Conservation (phyloP, 1,140 invertebrate genomes). For the Pachyrhynchus sulphureomaculatus region DNA sequence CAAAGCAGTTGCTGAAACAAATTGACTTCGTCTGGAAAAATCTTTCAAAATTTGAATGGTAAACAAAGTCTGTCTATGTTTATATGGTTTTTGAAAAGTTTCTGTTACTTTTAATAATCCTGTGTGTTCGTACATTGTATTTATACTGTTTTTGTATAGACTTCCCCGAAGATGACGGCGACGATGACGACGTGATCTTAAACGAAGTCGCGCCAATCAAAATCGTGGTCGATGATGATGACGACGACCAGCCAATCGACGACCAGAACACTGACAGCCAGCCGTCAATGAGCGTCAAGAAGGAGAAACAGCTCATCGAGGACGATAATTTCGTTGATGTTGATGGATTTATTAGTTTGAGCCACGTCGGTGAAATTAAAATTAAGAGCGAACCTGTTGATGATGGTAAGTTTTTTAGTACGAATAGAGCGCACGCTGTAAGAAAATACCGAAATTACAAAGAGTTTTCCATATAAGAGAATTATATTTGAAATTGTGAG, state of each 20-base stretch:
- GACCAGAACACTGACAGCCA: conserved; percentile 30
- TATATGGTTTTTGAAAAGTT: no score
- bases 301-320: conserved; percentile 48
- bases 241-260: conserved; percentile 52
- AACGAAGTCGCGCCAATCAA: conserved; percentile 50
- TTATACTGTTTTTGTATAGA: background rate
- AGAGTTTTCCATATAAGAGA: no score
- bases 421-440: no score
- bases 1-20: no score
- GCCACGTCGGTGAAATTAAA: conserved; percentile 51
- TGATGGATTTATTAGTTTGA: conserved; percentile 41
- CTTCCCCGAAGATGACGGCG: conserved; percentile 42
- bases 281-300: conserved; percentile 29
- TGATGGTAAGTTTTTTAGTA: conserved; percentile 53
- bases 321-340: conserved; percentile 54
- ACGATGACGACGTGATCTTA: conserved; percentile 61
- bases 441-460: no score
- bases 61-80: no score
- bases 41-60: no score
- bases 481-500: no score
- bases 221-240: conserved; percentile 56
- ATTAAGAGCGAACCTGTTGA: conserved; percentile 63
- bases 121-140: no score
- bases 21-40: no score
- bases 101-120: no score